Evolutionary conservation across 2,113 vertebrate genomes (phyloP), one percentile per base, ranked within the genome.

Genomic region (Tautogolabrus adspersus): DNA sequence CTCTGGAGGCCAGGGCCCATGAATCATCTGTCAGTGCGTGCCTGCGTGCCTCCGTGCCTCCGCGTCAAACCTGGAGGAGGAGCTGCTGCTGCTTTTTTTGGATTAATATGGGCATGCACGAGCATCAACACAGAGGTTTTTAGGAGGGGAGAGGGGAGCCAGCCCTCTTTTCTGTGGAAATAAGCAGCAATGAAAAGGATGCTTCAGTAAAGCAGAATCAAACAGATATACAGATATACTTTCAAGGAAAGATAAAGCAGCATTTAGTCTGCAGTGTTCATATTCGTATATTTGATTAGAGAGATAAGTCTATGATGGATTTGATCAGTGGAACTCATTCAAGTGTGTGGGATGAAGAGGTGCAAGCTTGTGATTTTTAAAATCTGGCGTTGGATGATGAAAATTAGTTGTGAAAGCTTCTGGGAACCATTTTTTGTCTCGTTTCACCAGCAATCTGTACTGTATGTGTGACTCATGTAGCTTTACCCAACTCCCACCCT

Each of bases 1-100:
- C 67, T 77, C 72, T n/a, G 81, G 79, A 86, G 86, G 92, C 88
- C 83, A 66, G 71, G 81, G 65, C 37, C 64, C 72, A 70, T 92
- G 92, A 93, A 87, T 93, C 90, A 90, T 93, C 66, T 57, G 84
- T 87, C 75, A 69, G 80, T 76, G 79, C 63, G 47, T 85, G 85
- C 71, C 77, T 76, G 79, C 63, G 47, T 85, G 85, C 73, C 77
- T 84, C 75, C 63, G 47, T 85, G 85, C 73, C 77, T 84, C 75
- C 13, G 71, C 77, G 74, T 87, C 84, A 82, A 72, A 65, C 46
- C 15, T n/a, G 55, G 83, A 83, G 86, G 85, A 83, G 85, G 85
- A 58, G 87, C 74, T 67, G 85, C 77, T 72, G 82, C 82, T 88
- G 77, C 79, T 83, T 59, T 75, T 34, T 78, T 68, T 83, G 87